Evolutionary conservation across 2,888 invertebrate genomes (phyloP), one percentile per base, ranked within the genome.

Genomic region (Lasioglossum oenotherae): DNA sequence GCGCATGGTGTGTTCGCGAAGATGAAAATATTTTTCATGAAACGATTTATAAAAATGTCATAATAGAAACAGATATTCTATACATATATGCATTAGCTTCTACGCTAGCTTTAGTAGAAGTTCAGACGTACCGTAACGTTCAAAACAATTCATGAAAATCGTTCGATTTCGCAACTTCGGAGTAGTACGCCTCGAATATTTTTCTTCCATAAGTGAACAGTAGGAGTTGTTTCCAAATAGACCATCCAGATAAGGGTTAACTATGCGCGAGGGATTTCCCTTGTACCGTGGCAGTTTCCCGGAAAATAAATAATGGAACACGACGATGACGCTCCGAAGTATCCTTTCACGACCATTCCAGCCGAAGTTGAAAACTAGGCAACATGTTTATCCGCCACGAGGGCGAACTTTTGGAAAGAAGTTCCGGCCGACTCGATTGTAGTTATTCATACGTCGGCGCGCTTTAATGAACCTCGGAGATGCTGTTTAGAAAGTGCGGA

Each of bases 361-460:
- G 53, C 46, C 53, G 27, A 82, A 82, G 67, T 84, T 74, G 31
- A 49, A 35, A 60, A 49, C 69, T n/a, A 46, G 12, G 41, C 35
- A 78, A 71, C 77, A 60, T 82, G 77, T 82, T 84, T 84, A 49
- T 78, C 53, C 74, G n/a, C 44, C 38, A 35, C 44, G n/a, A 35
- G 38, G 44, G n/a, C n/a, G 38, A 76, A 78, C 53, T 80, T 80
- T 64, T 31, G 10, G 12, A 72, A 74, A 78, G 74, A 77, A 75
- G 49, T 57, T 84, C 12, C 31, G 23, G 74, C 19, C 49, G 74
- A 74, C 57, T 60, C 74, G 57, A 85, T 80, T 74, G 73, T 73
- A 84, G 75, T 80, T 85, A 85, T 76, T 85, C 80, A 73, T 80
- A 84, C 80, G 74, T 41, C 73, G 31, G 46, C 69, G 60, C n/a